Base-by-base conservation (phyloP, 2,113 vertebrate genomes). In the Xyrauchen texanus region DNA sequence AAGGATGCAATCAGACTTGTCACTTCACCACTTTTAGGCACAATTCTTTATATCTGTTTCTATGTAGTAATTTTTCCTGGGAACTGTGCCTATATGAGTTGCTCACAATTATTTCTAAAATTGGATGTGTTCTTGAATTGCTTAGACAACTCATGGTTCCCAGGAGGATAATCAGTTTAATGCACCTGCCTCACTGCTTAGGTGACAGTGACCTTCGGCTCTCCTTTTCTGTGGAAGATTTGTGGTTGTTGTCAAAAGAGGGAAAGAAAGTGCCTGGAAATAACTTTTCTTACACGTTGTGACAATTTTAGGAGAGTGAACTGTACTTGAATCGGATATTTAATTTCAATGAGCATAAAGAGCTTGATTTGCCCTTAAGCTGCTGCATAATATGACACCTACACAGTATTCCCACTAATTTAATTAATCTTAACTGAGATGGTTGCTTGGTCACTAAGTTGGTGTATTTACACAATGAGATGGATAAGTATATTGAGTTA, bases 121-220 rank as follows among this genome's bases (percentile, higher is more conserved):
- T 80, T 11, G 63, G 47, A 64, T 72, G 68, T 67, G 55, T 70
- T 71, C 62, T 61, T 68, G 80, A 78, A 65, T 76, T 71, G 51
- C 76, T 82, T 64, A 49, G 76, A 82, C 71, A 76, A 57, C 64
- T 9, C 5, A 11, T 44, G 63, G 76, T 51, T 83, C 68, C 65
- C 76, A 61, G 67, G 64, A 69, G 81, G 70, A 72, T 81, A 81
- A 77, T 85, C 55, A 61, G 49, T 84, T 82, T 63, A 71, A 75
- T 77, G 84, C 64, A 84, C 68, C 78, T 69, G 76, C 72, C 80
- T 49, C 62, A 51, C 47, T 78, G 66, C 76, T 86, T 68, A 84
- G 77, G 52, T 57, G 79, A 64, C 42, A 63, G 15, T 77, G 82
- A 84, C 82, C 85, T 86, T 84, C 63, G 10, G 16, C 44, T 75